Percentiles rank a stretch among this genome's conserved stretches.
Conservation (phyloP, 2,113 vertebrate genomes). For the Saccopteryx bilineata region DNA sequence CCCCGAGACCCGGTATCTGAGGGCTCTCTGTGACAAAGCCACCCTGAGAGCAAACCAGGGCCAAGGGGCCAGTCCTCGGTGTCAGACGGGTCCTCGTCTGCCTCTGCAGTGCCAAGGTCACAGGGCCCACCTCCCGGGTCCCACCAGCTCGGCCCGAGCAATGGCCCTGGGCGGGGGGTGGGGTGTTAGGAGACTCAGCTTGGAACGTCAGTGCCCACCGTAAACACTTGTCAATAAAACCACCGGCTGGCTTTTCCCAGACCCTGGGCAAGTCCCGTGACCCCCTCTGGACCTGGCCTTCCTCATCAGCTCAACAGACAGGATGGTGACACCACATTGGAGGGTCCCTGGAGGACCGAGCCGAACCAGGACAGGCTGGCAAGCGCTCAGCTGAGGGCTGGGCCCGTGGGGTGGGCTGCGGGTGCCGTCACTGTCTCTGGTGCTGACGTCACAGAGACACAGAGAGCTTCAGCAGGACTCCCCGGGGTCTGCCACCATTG, state of each 20-base stretch:
- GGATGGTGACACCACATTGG: accelerated
- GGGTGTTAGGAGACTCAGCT: too few relatives aligned
- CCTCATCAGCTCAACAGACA: not conserved
- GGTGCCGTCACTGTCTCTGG: accelerated
- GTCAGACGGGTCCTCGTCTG: accelerated
- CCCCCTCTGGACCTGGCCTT: not conserved
- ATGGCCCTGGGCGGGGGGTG: not conserved
- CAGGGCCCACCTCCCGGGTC: accelerated
- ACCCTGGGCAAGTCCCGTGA: not conserved
- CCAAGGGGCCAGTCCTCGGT: accelerated
- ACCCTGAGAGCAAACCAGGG: accelerated
- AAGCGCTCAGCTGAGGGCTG: accelerated
- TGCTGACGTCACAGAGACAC: accelerated
- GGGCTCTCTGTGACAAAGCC: too few relatives aligned
- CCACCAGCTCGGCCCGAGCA: not conserved
- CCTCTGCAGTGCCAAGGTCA: not conserved
- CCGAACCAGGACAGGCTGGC: not conserved
- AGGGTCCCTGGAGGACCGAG: not conserved
- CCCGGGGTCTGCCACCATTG: too few relatives aligned
- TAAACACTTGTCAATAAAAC: accelerated
- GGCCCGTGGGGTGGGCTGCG: accelerated
- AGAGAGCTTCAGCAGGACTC: accelerated
- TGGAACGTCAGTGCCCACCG: not conserved
- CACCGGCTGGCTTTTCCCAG: not conserved
- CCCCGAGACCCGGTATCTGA: not conserved